Evolutionary conservation across 2,113 vertebrate species (phyloP).

Genomic region (Anser brachyrhynchus): DNA sequence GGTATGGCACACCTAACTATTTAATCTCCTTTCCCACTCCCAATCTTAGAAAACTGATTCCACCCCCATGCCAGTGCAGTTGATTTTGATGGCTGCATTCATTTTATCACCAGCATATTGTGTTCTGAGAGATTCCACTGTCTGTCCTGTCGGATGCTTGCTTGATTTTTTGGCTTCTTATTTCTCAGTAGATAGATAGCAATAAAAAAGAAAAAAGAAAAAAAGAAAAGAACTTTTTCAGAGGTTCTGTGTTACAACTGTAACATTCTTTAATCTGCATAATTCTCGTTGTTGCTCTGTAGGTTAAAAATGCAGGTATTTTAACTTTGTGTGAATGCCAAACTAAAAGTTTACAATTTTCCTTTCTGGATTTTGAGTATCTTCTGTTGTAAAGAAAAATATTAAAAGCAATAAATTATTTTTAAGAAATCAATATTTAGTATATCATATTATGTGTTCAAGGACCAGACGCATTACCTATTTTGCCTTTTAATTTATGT

Average conservation of each 20-base stretch:
- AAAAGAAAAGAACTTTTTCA: conserved; percentile 84
- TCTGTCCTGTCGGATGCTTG: conserved; percentile 80
- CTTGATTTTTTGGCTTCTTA: conserved; percentile 81
- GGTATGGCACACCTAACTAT: conserved; percentile 63
- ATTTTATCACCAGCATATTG: conserved; percentile 85
- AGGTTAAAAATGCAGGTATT: conserved; percentile 86
- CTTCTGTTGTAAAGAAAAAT: conserved; percentile 94
- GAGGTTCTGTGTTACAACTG: conserved; percentile 86
- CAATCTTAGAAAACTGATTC: conserved; percentile 68
- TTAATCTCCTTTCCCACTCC: conserved; percentile 66
- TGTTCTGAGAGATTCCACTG: conserved; percentile 82
- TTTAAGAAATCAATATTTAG: conserved; percentile 97
- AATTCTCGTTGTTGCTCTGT: conserved; percentile 83
- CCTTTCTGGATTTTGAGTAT: conserved; percentile 93
- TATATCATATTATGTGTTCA: conserved; percentile 95
- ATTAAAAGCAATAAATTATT: conserved; percentile 99
- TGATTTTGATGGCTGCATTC: conserved; percentile 76
- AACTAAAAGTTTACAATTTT: conserved; percentile 99
- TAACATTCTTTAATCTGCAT: conserved; percentile 84
- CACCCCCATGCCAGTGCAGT: conserved; percentile 74
- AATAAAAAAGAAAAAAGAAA: conserved; percentile 90
- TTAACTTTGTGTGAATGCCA: conserved; percentile 97
- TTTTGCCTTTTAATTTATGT: conserved; percentile 86
- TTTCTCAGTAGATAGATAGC: conserved; percentile 92
- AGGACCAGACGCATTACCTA: conserved; percentile 92